Evolutionary conservation across 92 coral and sea anemone genomes (phyloP), one percentile per base, ranked within the genome.

Genomic region (Heteractis magnifica): DNA sequence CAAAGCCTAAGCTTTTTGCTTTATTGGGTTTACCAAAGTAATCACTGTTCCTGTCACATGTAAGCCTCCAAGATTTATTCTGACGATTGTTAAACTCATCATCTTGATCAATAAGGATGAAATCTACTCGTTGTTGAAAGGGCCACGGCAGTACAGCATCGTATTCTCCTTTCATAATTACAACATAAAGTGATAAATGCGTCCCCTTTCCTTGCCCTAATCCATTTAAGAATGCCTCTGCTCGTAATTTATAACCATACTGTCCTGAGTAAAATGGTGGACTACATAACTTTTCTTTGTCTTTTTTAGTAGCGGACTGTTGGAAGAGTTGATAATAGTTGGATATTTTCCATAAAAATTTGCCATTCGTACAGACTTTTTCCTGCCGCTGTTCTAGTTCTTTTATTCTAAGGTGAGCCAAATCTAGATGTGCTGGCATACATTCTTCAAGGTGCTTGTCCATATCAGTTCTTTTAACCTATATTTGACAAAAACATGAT

Each of bases 201-300:
- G 99, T 94, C 13, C 99, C 99, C 76, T 97, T 97, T 13, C 99
- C 99, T 49, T 97, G 99, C 13, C 99, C 98, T 16, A 97, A 87
- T 65, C 99, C 99, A 78, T 97, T 97, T 49, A 97, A 80, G 51
- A 97, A 97, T n/a, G 99, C 99, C 76, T 97, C 99, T 15, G 99
- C 99, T 16, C 99, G 90, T 64, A 97, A 81, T 82, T 97, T 97
- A 81, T 97, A 97, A 20, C 99, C 99, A 78, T 94, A 94, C 82
- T 97, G 98, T 59, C 99, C 99, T 7, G 98, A 94, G 79, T 97
- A 97, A 92, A 97, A 97, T 70, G 99, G 94, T 7, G 99, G 99
- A 77, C 99, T 97, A 82, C 99, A 97, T 21, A 97, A 84, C 79
- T 97, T 97, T 70, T 97, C 99, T 75, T 97, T 97, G 58, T 97